phyloP scores from a whole-genome alignment of 1,140 invertebrate genomes.

The Drosophila pachea region DNA sequence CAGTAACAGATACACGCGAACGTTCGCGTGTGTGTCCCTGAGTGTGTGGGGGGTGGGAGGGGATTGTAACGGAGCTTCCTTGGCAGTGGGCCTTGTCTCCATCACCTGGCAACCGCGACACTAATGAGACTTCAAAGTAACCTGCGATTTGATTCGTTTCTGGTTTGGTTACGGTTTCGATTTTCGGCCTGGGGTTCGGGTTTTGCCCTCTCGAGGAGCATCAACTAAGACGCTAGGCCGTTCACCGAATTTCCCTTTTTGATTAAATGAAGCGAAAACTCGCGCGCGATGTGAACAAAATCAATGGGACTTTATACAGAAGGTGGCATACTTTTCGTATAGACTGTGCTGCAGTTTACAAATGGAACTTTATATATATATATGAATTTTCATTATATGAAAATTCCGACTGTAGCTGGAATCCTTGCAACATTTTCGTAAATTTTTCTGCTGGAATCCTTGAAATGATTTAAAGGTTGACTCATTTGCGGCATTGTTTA shows the following conservation, averaged over 20 bases:
- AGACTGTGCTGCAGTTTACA: background rate
- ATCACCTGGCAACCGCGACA: constrained; percentile 68
- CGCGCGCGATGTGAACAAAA: constrained; percentile 48
- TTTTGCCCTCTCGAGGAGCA: constrained; percentile 1
- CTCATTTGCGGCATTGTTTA: constrained; percentile 60
- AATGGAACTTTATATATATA: no score
- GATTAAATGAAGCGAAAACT: constrained; percentile 64
- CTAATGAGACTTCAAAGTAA: constrained; percentile 73
- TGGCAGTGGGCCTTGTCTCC: constrained; percentile 17
- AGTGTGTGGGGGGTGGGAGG: constrained; percentile 18
- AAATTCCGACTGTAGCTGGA: no score
- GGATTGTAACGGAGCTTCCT: constrained; percentile 9
- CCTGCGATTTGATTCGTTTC: constrained; percentile 63
- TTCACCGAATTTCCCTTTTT: constrained; percentile 31
- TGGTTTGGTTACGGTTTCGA: constrained; percentile 49
- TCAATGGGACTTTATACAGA: constrained; percentile 40
- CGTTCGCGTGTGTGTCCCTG: constrained; percentile 30
- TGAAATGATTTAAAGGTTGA: constrained; percentile 18
- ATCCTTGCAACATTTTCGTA: no score
- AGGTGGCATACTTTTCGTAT: constrained; percentile 22
- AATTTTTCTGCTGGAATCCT: no score
- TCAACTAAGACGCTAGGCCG: constrained; percentile 40
- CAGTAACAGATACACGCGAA: constrained; percentile 6
- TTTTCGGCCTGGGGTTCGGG: constrained; percentile 3
- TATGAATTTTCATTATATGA: no score